Base-by-base conservation (phyloP, 2,888 invertebrate species). In the Drosophila kanekoi region DNA sequence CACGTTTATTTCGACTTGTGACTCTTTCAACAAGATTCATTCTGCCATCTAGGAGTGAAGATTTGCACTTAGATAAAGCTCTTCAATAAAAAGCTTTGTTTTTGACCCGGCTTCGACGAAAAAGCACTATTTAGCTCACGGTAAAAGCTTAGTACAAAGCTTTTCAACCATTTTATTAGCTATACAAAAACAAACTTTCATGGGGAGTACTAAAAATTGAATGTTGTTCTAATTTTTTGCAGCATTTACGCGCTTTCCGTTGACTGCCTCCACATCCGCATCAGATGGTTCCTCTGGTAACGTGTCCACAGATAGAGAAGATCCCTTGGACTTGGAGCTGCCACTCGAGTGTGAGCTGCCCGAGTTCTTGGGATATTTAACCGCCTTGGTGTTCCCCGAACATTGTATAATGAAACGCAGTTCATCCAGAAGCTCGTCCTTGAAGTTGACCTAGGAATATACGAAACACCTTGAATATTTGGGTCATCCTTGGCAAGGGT, bases 341-440 rank as follows among this genome's bases (percentile, higher is more conserved):
- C 72, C 65, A 11, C 48, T 64, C 0, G 89, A 79, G 11, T 70
- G 71, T 0, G 82, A 80, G 14, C 74, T 76, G 38, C 77, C 74
- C 0, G 90, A 89, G 10, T 85, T 86, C 66, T 91, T 90, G 1
- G 91, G 91, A 68, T 94, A 94, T 53, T 94, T 93, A 0, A 96
- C 95, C 0, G 95, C 95, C 88, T 96, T 96, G 0, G 95, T 94
- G 52, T 95, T 95, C 28, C 95, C 95, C 43, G 94, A 95, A 83
- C 95, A 96, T 87, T 94, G 94, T 2, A 95, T 89, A 33, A 96
- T 94, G 87, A 97, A 97, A 75, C 94, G 95, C 51, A 97, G 73
- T 90, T 97, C 97, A 1, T 94, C 95, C 52, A 93, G 92, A 28
- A 96, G 89, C 89, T 96, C 95, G 47, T 94, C 93, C 89, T 93